These are phyloP conservation scores for Hycleus phaleratus DNA, from an alignment of 1,140 invertebrate species.

Conservation along the genomic window DNA sequence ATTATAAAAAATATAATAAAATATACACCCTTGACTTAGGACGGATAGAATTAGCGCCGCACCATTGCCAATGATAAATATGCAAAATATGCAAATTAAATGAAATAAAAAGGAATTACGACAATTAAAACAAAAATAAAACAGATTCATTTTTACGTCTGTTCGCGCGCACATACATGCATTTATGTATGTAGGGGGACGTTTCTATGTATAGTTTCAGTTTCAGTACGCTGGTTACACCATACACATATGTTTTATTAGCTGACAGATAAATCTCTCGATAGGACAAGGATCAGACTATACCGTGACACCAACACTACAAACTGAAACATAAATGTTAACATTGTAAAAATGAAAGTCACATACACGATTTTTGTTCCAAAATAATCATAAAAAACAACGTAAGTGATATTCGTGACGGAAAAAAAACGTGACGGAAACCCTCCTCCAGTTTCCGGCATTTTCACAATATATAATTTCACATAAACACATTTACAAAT, in stretches of 20 bases:
- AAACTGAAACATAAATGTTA: constrained; percentile 1
- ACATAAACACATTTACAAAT: neutral
- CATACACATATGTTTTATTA: constrained; percentile 13
- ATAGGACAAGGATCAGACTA: constrained; percentile 2
- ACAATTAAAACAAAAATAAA: too few relatives aligned
- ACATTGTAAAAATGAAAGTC: constrained; percentile 11
- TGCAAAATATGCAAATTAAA: constrained; percentile 9
- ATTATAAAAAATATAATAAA: too few relatives aligned
- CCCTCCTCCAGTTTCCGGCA: too few relatives aligned
- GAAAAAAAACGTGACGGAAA: constrained; percentile 6
- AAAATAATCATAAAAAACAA: neutral
- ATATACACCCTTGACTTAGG: too few relatives aligned
- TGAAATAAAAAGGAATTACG: neutral
- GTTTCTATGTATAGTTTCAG: too few relatives aligned
- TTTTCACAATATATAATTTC: too few relatives aligned
- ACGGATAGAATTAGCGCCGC: neutral
- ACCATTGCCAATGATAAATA: constrained; percentile 6
- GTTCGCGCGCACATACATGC: too few relatives aligned
- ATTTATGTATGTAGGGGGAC: too few relatives aligned
- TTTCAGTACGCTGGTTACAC: too few relatives aligned
- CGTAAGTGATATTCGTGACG: constrained; percentile 4
- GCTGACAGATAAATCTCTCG: constrained; percentile 11
- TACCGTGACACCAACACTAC: constrained; percentile 2
- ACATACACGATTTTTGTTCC: neutral
- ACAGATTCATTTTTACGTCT: too few relatives aligned